Percentiles rank a stretch among this genome's conserved stretches.
These are phyloP conservation scores for Danaus melanippus DNA, from an alignment of 1,140 invertebrate species.

Conservation along the genomic window DNA sequence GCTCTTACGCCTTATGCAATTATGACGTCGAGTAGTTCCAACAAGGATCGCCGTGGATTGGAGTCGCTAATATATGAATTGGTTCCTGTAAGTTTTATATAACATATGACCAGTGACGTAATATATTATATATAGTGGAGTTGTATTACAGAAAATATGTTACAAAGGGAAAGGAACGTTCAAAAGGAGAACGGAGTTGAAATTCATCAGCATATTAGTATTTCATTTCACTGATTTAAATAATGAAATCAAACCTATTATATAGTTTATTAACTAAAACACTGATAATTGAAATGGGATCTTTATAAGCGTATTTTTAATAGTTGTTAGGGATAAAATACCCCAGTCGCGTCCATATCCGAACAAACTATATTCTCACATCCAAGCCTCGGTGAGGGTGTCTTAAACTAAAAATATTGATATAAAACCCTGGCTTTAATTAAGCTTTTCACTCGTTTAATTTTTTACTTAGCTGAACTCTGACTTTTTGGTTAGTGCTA, in stretches of 20 bases:
- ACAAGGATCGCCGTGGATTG: slow-evolving; percentile 6
- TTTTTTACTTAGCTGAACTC: slow-evolving; percentile 58
- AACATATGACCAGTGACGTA: too few relatives aligned
- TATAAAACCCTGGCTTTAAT: slow-evolving; percentile 61
- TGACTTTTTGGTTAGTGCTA: slow-evolving; percentile 54
- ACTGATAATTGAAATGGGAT: slow-evolving; percentile 1
- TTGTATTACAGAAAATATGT: too few relatives aligned
- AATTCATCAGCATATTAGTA: too few relatives aligned
- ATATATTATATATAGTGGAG: too few relatives aligned
- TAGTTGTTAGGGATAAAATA: too few relatives aligned
- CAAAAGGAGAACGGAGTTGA: too few relatives aligned
- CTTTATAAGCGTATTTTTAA: background rate
- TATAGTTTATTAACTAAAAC: too few relatives aligned
- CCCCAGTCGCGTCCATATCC: too few relatives aligned
- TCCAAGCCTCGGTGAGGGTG: slow-evolving; percentile 44
- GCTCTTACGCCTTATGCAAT: slow-evolving; percentile 64
- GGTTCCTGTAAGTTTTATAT: background rate
- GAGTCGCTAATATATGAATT: slow-evolving; percentile 11
- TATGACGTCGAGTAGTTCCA: slow-evolving; percentile 53
- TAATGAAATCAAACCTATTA: too few relatives aligned
- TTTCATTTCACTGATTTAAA: too few relatives aligned
- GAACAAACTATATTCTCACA: slow-evolving; percentile 14
- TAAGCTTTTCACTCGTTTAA: slow-evolving; percentile 65
- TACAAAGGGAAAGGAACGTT: too few relatives aligned
- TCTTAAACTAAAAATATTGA: slow-evolving; percentile 70